A percentile compares a stretch with the other conserved stretches of the same genome.
These are phyloP conservation scores for Holothuria glaberrima DNA, from an alignment of 35 echinoderm and acorn worm genomes.

Conservation along the genomic window DNA sequence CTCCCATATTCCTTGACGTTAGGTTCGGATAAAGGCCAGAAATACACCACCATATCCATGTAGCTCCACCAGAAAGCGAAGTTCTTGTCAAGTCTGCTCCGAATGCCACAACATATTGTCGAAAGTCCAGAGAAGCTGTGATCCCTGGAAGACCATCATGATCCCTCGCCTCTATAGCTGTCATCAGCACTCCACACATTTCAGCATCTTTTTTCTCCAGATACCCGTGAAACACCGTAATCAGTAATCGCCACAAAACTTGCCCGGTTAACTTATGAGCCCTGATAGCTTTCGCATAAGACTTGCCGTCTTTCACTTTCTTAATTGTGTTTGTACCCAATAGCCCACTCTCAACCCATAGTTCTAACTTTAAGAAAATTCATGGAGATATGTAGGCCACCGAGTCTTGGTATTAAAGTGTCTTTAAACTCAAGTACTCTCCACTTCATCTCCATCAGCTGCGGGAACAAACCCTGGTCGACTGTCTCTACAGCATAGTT, in stretches of 20 bases:
- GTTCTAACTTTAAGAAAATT: slow-evolving; percentile 64
- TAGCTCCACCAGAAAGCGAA: slow-evolving; percentile 37
- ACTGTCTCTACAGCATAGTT: slow-evolving; percentile 41
- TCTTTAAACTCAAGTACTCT: slow-evolving; percentile 41
- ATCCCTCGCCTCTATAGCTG: neutral
- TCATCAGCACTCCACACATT: neutral
- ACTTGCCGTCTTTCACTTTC: slow-evolving; percentile 45
- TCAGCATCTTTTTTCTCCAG: neutral
- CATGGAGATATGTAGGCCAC: slow-evolving; percentile 61
- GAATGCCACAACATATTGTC: neutral
- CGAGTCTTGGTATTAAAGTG: slow-evolving; percentile 48
- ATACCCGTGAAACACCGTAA: neutral
- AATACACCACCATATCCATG: neutral
- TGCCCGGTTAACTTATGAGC: slow-evolving; percentile 63
- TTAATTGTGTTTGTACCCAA: slow-evolving; percentile 23
- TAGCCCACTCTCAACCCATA: slow-evolving; percentile 56
- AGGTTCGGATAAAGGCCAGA: neutral
- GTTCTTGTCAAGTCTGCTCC: neutral
- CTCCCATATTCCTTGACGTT: slow-evolving; percentile 73
- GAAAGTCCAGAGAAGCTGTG: neutral
- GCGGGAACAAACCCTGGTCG: slow-evolving; percentile 53
- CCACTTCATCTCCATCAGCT: slow-evolving; percentile 72
- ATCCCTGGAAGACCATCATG: neutral
- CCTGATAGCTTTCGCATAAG: slow-evolving; percentile 47
- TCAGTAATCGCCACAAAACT: slow-evolving; percentile 59